A percentile compares a stretch with the other conserved stretches of the same genome.
These are phyloP conservation scores for Chaenogobius annularis DNA, from an alignment of 2,113 vertebrate species.

Conservation along the genomic window DNA sequence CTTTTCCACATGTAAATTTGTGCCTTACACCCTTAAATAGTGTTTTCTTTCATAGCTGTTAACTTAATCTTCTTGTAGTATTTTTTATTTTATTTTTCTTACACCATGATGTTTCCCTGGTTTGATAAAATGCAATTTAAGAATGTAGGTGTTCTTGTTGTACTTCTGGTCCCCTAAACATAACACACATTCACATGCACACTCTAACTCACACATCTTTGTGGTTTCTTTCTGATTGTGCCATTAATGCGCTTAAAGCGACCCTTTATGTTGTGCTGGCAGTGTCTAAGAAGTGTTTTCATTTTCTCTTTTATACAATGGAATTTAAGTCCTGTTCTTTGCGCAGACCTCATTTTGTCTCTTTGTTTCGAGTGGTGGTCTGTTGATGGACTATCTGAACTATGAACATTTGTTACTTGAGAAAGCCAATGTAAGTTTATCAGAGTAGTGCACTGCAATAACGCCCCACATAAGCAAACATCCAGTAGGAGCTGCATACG, in stretches of 20 bases:
- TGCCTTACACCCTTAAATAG: constrained; percentile 99
- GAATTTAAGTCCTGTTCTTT: constrained; percentile 61
- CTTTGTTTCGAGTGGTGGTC: constrained; percentile 59
- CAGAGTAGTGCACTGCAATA: constrained; percentile 62
- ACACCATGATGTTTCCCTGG: constrained; percentile 72
- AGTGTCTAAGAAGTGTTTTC: constrained; percentile 71
- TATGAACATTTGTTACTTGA: constrained; percentile 54
- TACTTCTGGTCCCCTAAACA: constrained; percentile 74
- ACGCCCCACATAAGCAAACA: constrained; percentile 49
- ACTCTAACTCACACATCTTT: constrained; percentile 37
- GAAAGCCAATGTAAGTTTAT: constrained; percentile 60
- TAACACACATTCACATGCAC: constrained; percentile 50
- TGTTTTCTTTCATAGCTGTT: constrained; percentile 87
- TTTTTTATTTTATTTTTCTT: constrained; percentile 68
- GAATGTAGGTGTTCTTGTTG: constrained; percentile 81
- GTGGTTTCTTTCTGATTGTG: constrained; percentile 82
- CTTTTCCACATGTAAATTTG: constrained; percentile 99
- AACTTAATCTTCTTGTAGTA: constrained; percentile 75
- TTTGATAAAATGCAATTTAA: constrained; percentile 80
- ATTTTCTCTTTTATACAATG: constrained; percentile 65
- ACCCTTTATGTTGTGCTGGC: constrained; percentile 69
- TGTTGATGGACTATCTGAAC: constrained; percentile 57
- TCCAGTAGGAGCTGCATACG: constrained; percentile 44
- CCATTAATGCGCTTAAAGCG: constrained; percentile 80
- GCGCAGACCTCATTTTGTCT: constrained; percentile 63